Evolutionary conservation across 2,113 vertebrate species (phyloP), one percentile per base, ranked within the genome.

Genomic region (Epinephelus cyanopodus): DNA sequence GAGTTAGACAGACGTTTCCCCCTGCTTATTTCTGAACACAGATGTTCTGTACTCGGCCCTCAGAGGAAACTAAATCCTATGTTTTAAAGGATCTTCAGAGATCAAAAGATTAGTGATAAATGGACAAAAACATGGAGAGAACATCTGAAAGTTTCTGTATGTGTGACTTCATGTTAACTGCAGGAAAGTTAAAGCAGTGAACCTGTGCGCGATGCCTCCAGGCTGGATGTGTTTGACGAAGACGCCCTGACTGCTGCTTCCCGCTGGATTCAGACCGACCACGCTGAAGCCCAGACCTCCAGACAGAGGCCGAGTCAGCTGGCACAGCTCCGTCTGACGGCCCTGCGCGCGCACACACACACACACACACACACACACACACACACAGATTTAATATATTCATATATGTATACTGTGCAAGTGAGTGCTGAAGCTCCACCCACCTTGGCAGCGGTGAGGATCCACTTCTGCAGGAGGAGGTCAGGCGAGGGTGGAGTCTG

Each of bases 221-320:
- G 95, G 95, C 87, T 99, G 98, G 58, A 99, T 95, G 82, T 99
- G 97, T 86, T 96, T 97, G 87, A 99, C 94, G 54, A 98, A 98
- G 78, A 99, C 96, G 4, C 96, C 96, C 37, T 93, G 95, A 74
- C 96, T 91, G 88, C 95, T 96, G 77, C 92, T 77, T 54, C 84
- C 95, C 64, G 92, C 94, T 21, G 95, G 96, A 82, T 94, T 96
- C 56, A 98, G 94, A 18, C 97, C 96, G 52, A 99, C 95, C 84
- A 99, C 98, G 21, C 98, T 99, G 95, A 99, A 99, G 63, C 98
- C 98, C 42, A 99, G 95, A 23, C 98, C 97, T 69, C 97, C 97
- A 21, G 95, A 86, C 25, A 90, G 88, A n/a, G 97, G 98, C 33
- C 97, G 97, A 37, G 96, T 94, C 79, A 99, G 96, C 87, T 91